Evolutionary conservation across 2,888 invertebrate genomes (phyloP).

Genomic region (Arrhopalites spinosus): DNA sequence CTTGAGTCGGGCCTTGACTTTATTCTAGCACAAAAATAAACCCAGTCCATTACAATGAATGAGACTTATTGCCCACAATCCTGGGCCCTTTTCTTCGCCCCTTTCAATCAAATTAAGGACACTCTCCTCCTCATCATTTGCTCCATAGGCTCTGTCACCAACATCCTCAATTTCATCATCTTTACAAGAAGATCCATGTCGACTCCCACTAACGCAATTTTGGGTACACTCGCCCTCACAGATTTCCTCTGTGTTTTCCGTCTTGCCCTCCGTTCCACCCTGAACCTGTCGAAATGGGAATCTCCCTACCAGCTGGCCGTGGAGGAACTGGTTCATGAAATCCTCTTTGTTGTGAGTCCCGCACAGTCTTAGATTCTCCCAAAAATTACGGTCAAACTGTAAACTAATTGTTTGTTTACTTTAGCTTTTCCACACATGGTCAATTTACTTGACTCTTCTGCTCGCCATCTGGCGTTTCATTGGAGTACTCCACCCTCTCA

Average conservation of each 20-base stretch:
- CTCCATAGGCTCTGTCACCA: not conserved
- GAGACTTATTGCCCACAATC: not conserved
- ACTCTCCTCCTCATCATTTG: not conserved
- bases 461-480: not conserved
- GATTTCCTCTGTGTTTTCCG: conserved; percentile 4
- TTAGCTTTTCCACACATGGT: not conserved
- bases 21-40: too few species aligned
- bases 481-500: not conserved
- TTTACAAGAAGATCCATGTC: not conserved
- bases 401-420: too few species aligned
- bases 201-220: not conserved
- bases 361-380: too few species aligned
- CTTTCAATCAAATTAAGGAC: not conserved
- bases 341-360: not conserved
- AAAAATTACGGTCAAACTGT: too few species aligned
- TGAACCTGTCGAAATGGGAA: not conserved
- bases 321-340: not conserved
- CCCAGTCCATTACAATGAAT: too few species aligned
- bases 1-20: too few species aligned
- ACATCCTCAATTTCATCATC: not conserved
- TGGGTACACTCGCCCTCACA: not conserved
- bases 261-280: not conserved
- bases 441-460: not conserved
- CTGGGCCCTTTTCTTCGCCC: not conserved
- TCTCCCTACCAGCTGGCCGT: not conserved